phyloP scores from a whole-genome alignment of 1,140 invertebrate genomes.

The Trichoplusia ni region DNA sequence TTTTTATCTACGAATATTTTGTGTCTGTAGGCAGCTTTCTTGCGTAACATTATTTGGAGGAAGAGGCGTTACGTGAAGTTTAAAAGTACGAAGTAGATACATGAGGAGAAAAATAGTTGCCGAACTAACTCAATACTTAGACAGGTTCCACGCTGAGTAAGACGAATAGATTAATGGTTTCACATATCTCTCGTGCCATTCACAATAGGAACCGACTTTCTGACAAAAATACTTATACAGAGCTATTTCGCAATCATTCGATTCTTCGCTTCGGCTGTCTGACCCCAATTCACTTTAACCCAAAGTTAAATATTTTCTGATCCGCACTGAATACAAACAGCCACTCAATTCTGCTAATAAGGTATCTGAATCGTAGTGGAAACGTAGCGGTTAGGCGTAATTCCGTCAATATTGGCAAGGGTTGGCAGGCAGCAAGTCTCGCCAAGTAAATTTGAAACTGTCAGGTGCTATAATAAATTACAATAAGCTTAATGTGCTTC shows the following conservation, averaged over 20 bases:
- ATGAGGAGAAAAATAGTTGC: slow-evolving; percentile 22
- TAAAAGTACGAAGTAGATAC: slow-evolving; percentile 8
- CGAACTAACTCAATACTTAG: slow-evolving; percentile 23
- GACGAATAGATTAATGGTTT: slow-evolving; percentile 26
- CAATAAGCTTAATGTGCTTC: too few species aligned
- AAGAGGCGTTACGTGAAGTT: slow-evolving; percentile 7
- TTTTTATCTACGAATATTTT: too few species aligned
- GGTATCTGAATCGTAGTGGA: slow-evolving; percentile 18
- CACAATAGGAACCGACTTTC: slow-evolving; percentile 18
- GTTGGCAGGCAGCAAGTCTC: neutral
- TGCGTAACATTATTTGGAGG: neutral
- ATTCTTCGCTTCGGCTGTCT: slow-evolving; percentile 37
- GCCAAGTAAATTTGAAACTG: neutral
- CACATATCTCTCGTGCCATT: slow-evolving; percentile 17
- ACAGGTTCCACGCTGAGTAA: slow-evolving; percentile 12
- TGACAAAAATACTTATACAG: slow-evolving; percentile 17
- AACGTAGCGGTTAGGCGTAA: slow-evolving; percentile 13
- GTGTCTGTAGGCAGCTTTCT: too few species aligned
- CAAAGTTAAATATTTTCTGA: slow-evolving; percentile 38
- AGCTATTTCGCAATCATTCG: slow-evolving; percentile 33
- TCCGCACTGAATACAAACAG: slow-evolving; percentile 34
- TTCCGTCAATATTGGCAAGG: slow-evolving; percentile 12
- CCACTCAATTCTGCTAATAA: slow-evolving; percentile 27
- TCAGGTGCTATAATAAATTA: neutral
- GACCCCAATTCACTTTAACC: slow-evolving; percentile 39